Evolutionary conservation across 1,140 invertebrate genomes (phyloP).

Genomic region (Aradophagus sp.): DNA sequence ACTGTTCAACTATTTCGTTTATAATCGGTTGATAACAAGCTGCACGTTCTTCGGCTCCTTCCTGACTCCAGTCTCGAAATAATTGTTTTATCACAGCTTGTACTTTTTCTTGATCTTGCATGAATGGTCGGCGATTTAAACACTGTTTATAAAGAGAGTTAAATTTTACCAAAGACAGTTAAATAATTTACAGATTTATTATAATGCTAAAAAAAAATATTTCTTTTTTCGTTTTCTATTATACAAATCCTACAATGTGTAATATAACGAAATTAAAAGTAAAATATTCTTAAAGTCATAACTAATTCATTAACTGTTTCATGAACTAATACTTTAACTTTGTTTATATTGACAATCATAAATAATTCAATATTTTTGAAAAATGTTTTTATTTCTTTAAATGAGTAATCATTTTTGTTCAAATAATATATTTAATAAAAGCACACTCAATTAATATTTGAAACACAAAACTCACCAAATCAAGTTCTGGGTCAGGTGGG

Average conservation of each 20-base stretch:
- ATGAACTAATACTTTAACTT: too few relatives aligned
- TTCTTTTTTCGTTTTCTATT: constrained; percentile 1
- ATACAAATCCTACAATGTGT: too few relatives aligned
- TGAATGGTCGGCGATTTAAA: constrained; percentile 66
- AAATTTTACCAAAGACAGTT: constrained; percentile 7
- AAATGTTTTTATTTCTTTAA: not conserved
- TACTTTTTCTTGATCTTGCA: constrained; percentile 87
- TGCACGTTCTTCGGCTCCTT: constrained; percentile 87
- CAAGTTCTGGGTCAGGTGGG: constrained; percentile 70
- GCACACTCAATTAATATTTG: too few relatives aligned
- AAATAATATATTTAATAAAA: not conserved
- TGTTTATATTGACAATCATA: not conserved
- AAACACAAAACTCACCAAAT: constrained; percentile 65
- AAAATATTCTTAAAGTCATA: too few relatives aligned
- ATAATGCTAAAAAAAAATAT: too few relatives aligned
- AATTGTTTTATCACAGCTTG: constrained; percentile 96
- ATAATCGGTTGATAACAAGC: constrained; percentile 95
- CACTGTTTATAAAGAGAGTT: constrained; percentile 57
- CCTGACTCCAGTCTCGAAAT: constrained; percentile 94
- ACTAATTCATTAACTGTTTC: not conserved
- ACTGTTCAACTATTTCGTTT: constrained; percentile 85
- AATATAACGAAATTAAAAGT: too few relatives aligned
- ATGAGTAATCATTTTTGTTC: not conserved
- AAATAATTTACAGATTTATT: not conserved
- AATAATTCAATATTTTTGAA: not conserved